Conservation (phyloP, 2,797 vertebrate species). For the Todus mexicanus region DNA sequence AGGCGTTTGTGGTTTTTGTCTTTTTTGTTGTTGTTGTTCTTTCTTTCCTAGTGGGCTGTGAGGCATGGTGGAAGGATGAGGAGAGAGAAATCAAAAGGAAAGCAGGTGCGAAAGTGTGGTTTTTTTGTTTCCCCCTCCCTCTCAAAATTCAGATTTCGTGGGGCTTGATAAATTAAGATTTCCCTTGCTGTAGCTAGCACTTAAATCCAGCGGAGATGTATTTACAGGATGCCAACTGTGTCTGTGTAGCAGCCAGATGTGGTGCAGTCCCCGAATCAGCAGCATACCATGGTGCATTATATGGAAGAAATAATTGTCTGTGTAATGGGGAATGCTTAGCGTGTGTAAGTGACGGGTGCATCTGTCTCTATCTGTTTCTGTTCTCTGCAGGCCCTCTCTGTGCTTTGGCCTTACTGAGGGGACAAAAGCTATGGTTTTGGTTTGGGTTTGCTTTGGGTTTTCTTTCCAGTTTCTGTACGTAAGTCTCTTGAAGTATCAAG, state of each 20-base stretch:
- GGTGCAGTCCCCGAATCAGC: not conserved
- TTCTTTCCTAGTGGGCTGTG: not conserved
- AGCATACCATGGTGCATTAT: not conserved
- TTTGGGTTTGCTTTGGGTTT: not conserved
- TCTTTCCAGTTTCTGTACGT: not conserved
- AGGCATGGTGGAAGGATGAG: not conserved
- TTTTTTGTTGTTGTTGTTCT: too few species aligned
- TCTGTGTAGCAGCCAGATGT: not conserved
- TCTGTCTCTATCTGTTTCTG: not conserved
- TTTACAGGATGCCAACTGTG: not conserved
- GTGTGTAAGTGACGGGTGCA: not conserved
- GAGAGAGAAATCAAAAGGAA: not conserved
- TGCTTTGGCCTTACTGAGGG: not conserved
- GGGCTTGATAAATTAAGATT: not conserved
- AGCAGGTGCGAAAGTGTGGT: not conserved
- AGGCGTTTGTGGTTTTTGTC: not conserved
- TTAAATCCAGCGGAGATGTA: not conserved
- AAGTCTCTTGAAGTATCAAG: not conserved
- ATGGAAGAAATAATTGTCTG: not conserved
- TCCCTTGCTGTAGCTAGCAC: not conserved
- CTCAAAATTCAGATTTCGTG: not conserved
- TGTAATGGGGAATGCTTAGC: not conserved
- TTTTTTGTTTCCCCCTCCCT: not conserved
- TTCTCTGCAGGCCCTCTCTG: not conserved
- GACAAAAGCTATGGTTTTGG: not conserved